A percentile compares a stretch with the other conserved stretches of the same genome.
These are phyloP conservation scores for Isaurus tuberculatus DNA, from an alignment of 92 coral and sea anemone genomes.

Conservation along the genomic window DNA sequence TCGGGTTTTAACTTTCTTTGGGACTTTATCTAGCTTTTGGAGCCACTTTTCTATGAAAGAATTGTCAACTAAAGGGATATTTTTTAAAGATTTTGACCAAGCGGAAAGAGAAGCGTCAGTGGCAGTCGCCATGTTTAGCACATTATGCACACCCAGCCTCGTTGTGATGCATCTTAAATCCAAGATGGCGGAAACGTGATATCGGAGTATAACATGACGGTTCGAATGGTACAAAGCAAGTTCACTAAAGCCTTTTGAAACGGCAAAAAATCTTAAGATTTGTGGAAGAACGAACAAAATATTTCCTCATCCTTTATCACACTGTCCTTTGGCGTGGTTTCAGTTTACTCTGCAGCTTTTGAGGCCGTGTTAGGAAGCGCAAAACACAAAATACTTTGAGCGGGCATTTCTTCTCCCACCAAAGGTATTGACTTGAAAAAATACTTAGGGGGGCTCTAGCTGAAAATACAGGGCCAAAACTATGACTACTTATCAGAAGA, in stretches of 20 bases:
- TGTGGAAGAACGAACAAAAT: not conserved
- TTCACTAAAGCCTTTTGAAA: slow-evolving; percentile 3
- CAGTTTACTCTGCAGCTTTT: slow-evolving; percentile 8
- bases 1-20: slow-evolving; percentile 33
- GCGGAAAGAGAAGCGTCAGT: not conserved
- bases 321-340: not conserved
- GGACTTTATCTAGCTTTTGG: slow-evolving; percentile 18
- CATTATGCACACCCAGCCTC: not conserved
- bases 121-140: not conserved
- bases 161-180: not conserved
- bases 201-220: not conserved
- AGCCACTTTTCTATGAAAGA: not conserved
- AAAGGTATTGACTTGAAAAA: not conserved
- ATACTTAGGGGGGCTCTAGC: slow-evolving; percentile 16
- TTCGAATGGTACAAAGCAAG: slow-evolving; percentile 14
- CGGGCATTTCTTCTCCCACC: slow-evolving; percentile 6
- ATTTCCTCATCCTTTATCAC: not conserved
- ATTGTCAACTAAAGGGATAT: not conserved
- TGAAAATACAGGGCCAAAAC: slow-evolving; percentile 2
- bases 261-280: slow-evolving; percentile 2
- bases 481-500: not conserved
- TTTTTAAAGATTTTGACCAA: slow-evolving; percentile 1
- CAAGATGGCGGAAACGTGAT: slow-evolving; percentile 1
- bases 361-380: slow-evolving; percentile 12
- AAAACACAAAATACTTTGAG: slow-evolving; percentile 1